Evolutionary conservation across 1,140 invertebrate genomes (phyloP), one percentile per base, ranked within the genome.

Genomic region (Oscheius sp.): DNA sequence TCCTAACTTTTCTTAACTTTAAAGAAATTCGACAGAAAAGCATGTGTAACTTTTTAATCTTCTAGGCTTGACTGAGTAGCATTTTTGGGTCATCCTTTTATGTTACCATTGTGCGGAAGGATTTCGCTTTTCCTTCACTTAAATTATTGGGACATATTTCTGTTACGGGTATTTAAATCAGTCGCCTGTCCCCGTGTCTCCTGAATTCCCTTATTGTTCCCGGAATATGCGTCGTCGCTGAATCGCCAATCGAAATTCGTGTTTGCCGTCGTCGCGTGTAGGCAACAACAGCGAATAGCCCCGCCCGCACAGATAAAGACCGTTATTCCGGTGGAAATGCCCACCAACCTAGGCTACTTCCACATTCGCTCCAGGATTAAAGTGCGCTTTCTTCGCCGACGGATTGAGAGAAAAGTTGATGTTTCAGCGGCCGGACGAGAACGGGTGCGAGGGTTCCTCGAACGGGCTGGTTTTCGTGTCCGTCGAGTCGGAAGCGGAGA

Each of bases 401-500:
- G 38, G 38, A 29, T 7, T 31, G 23, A 32, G 35, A 62, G 58
- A 52, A 62, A 49, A 35, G 31, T 18, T 34, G 52, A 63, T 13
- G 3, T 29, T 32, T n/a, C 59, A 62, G 28, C 10, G 59, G 34
- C 15, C 15, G 29, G 32, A 35, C 26, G 59, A 32, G 23, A 62
- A 23, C 63, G 36, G 35, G 34, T 32, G 28, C 45, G 20, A 36
- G 20, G 49, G 1, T 42, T 49, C 23, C 32, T 49, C 34, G 35
- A 63, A 23, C 42, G 49, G 1, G 35, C 34, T 73, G 1, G 52
- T 42, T 2, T 73, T 73, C 26, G 45, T 73, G 3, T 73, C 70
- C 1, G 18, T 73, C 7, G 70, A 73, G n/a, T 73, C 70, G 32
- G 62, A 73, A 26, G 62, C 59, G 15, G 62, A 73, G 10, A 2